Conservation (phyloP, 1,140 invertebrate species). For the Brachionus manjavacas region DNA sequence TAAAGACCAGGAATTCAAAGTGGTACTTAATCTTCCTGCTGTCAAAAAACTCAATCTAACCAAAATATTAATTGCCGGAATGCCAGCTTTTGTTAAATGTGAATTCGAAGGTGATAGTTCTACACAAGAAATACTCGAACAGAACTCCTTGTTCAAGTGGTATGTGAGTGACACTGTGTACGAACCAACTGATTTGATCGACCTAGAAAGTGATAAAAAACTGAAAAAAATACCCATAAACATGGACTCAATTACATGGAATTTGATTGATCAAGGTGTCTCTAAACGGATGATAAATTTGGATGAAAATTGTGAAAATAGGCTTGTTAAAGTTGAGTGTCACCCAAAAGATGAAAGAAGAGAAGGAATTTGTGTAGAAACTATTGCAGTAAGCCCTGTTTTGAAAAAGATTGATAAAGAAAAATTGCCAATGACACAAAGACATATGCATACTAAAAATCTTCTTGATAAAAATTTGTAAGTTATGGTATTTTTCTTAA, state of each 20-base stretch:
- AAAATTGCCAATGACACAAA: slow-evolving; percentile 15
- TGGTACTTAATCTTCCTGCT: slow-evolving; percentile 5
- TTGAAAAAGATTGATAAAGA: neutral
- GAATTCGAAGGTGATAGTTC: neutral
- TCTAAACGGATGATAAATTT: neutral
- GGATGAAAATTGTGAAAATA: neutral
- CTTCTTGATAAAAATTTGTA: slow-evolving; percentile 2
- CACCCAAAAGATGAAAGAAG: neutral
- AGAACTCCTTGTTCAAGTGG: slow-evolving; percentile 40
- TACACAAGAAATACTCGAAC: neutral
- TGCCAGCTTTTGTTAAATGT: slow-evolving; percentile 14
- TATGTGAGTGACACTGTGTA: neutral
- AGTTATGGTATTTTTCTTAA: neutral
- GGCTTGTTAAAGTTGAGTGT: slow-evolving; percentile 2
- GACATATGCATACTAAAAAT: neutral
- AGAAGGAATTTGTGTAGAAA: slow-evolving; percentile 22
- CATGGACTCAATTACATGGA: neutral
- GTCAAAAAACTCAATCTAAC: slow-evolving; percentile 9
- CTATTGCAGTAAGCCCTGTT: neutral
- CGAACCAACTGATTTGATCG: neutral
- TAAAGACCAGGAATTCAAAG: slow-evolving; percentile 31
- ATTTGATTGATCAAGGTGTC: neutral
- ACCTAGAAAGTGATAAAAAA: neutral
- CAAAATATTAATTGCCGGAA: slow-evolving; percentile 26
- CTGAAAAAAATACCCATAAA: neutral